Conservation (phyloP, 2,888 invertebrate species). For the Sicus ferrugineus region DNA sequence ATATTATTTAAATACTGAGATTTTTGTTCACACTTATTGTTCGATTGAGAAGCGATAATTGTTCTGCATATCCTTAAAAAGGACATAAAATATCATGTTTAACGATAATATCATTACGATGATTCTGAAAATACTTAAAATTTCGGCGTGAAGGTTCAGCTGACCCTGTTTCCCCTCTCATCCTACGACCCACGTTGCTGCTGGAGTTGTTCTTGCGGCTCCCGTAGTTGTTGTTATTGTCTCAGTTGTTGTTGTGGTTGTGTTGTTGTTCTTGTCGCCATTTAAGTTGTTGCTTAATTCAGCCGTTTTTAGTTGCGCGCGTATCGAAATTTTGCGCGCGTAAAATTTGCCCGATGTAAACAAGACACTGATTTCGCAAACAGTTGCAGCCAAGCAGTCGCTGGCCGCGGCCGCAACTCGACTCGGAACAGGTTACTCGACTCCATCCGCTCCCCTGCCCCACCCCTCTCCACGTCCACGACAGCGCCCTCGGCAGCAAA, state of each 20-base stretch:
- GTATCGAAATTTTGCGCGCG: slow-evolving; percentile 15
- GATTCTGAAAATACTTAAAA: too few species aligned
- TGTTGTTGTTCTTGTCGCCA: slow-evolving; percentile 1
- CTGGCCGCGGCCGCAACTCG: not conserved
- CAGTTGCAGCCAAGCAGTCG: not conserved
- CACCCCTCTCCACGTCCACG: not conserved
- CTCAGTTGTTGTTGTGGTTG: not conserved
- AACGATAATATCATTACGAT: too few species aligned
- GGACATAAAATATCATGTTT: too few species aligned
- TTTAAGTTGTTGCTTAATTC: slow-evolving; percentile 8
- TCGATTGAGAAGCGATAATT: too few species aligned
- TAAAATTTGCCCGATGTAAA: slow-evolving; percentile 8
- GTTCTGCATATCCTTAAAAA: too few species aligned
- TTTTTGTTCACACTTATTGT: too few species aligned
- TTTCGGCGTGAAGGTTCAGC: too few species aligned
- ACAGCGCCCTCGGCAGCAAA: not conserved
- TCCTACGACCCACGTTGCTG: too few species aligned
- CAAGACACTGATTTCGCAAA: slow-evolving; percentile 8
- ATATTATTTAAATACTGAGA: too few species aligned
- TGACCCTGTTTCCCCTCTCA: too few species aligned
- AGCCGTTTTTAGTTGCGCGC: not conserved
- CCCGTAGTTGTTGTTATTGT: not conserved
- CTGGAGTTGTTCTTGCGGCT: too few species aligned
- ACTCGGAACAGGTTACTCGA: not conserved
- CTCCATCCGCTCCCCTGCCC: not conserved